These are phyloP conservation scores for Potorous gilbertii DNA, from an alignment of 2,797 vertebrate species.

Conservation along the genomic window DNA sequence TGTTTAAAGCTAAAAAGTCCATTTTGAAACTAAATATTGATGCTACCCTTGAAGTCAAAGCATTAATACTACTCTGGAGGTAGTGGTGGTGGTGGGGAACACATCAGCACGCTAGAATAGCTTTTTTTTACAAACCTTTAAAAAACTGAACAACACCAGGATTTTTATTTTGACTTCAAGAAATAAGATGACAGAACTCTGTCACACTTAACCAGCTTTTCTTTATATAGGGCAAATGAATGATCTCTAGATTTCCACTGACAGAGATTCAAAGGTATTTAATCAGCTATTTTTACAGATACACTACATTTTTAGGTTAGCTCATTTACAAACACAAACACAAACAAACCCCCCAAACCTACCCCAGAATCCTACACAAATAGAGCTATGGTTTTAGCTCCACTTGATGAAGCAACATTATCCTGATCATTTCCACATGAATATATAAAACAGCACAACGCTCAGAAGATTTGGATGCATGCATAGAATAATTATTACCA, in stretches of 20 bases:
- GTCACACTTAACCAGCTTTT: constrained; percentile 56
- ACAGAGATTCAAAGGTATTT: constrained; percentile 74
- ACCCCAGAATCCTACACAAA: constrained; percentile 57
- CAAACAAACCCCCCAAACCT: constrained; percentile 12
- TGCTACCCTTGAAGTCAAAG: constrained; percentile 34
- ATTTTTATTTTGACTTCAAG: constrained; percentile 54
- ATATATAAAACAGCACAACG: constrained; percentile 37
- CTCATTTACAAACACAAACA: constrained; percentile 62
- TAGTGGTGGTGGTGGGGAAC: background rate
- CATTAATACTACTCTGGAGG: background rate
- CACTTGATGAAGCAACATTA: constrained; percentile 56
- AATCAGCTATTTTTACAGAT: constrained; percentile 68
- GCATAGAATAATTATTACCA: constrained; percentile 59
- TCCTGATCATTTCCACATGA: constrained; percentile 55
- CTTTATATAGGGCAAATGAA: constrained; percentile 67
- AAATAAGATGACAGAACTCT: background rate
- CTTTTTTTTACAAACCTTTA: constrained; percentile 51
- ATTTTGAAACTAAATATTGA: constrained; percentile 62
- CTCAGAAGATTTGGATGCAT: constrained; percentile 44
- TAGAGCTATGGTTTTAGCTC: constrained; percentile 49
- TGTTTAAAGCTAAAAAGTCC: constrained; percentile 74
- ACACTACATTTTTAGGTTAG: constrained; percentile 53
- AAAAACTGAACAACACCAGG: constrained; percentile 51
- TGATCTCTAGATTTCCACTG: constrained; percentile 52
- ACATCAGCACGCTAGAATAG: background rate